Conservation (phyloP, 2,888 invertebrate genomes). For the Hyposoter dolosus region DNA sequence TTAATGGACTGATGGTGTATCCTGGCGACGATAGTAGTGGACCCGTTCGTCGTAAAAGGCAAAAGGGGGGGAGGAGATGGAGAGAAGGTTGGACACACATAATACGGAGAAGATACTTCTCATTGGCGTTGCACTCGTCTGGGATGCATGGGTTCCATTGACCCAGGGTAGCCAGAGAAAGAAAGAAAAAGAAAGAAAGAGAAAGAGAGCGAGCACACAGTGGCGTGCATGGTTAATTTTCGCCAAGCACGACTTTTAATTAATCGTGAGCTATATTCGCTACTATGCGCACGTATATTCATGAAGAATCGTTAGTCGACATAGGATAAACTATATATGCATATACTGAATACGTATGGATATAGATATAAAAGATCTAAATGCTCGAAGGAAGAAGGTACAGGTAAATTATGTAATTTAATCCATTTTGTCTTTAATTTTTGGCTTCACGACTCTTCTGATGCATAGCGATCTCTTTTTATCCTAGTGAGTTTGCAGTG, state of each 20-base stretch:
- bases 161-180: slow-evolving; percentile 15
- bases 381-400: not conserved
- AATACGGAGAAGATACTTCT: slow-evolving; percentile 46
- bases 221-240: slow-evolving; percentile 60
- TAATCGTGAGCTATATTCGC: slow-evolving; percentile 64
- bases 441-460: not conserved
- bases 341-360: not conserved
- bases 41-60: slow-evolving; percentile 35
- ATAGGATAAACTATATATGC: not conserved
- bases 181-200: not conserved
- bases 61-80: not conserved
- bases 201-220: not conserved
- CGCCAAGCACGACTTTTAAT: slow-evolving; percentile 67
- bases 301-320: slow-evolving; percentile 31
- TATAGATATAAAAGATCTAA: not conserved
- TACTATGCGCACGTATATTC: slow-evolving; percentile 54
- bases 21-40: slow-evolving; percentile 46
- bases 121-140: slow-evolving; percentile 36
- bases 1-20: slow-evolving; percentile 66
- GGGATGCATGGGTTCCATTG: slow-evolving; percentile 49
- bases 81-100: slow-evolving; percentile 35
- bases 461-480: not conserved
- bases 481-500: not conserved
- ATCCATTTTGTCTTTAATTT: slow-evolving; percentile 16
- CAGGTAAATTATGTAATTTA: slow-evolving; percentile 61